phyloP scores from a whole-genome alignment of 2,888 invertebrate species.

The Hirudinaria manillensis region DNA sequence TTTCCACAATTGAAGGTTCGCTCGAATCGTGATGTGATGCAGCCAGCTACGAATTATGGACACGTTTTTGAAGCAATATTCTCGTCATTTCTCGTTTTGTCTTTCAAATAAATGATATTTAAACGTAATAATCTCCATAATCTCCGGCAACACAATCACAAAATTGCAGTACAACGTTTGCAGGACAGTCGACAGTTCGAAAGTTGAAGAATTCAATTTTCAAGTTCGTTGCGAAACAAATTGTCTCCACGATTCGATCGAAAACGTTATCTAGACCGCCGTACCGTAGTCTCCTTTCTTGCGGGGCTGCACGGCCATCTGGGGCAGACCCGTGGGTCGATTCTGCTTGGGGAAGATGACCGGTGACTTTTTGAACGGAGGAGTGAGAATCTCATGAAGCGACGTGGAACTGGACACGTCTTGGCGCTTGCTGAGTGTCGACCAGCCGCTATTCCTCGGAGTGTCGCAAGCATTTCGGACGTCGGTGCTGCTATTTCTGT shows the following conservation, averaged over 20 bases:
- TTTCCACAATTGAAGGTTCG: no score
- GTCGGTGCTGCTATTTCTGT: constrained; percentile 1
- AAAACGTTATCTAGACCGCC: not conserved
- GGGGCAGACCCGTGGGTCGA: not conserved
- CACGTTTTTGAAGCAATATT: no score
- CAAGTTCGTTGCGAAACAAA: not conserved
- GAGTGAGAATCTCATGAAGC: constrained; percentile 23
- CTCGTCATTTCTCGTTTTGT: no score
- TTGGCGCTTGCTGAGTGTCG: not conserved
- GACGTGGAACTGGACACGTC: constrained; percentile 20
- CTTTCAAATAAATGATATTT: no score
- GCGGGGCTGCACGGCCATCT: not conserved
- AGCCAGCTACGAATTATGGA: no score
- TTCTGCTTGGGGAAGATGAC: not conserved
- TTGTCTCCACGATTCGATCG: not conserved
- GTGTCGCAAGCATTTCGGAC: constrained; percentile 1
- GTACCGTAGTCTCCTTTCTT: constrained; percentile 23
- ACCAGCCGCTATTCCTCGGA: constrained; percentile 4
- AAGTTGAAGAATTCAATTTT: not conserved
- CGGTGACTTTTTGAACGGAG: constrained; percentile 21
- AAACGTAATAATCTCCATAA: no score
- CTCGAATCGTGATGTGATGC: no score
- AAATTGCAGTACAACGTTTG: no score
- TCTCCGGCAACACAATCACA: no score
- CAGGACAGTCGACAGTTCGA: no score